Evolutionary conservation across 2,797 vertebrate species (phyloP).

Genomic region (Amphiprion clarkii): DNA sequence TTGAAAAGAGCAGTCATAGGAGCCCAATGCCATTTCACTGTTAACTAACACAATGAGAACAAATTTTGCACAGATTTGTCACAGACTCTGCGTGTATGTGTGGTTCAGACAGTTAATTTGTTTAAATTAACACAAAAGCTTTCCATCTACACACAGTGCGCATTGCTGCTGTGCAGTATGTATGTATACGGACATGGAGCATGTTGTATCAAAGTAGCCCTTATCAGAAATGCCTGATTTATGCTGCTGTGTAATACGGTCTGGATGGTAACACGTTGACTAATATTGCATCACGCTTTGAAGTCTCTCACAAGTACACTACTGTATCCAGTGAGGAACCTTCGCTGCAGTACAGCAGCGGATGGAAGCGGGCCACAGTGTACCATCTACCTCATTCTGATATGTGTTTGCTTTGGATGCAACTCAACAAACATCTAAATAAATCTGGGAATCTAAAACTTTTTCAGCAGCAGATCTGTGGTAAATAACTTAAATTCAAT

Average conservation of each 20-base stretch:
- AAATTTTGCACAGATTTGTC: slow-evolving; percentile 38
- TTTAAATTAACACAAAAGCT: slow-evolving; percentile 30
- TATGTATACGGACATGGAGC: not conserved
- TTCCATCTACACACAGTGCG: not conserved
- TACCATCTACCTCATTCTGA: slow-evolving; percentile 30
- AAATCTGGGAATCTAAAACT: slow-evolving; percentile 36
- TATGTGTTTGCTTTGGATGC: slow-evolving; percentile 41
- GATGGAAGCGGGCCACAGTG: slow-evolving; percentile 50
- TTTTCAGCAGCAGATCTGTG: slow-evolving; percentile 9
- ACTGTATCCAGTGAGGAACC: slow-evolving; percentile 45
- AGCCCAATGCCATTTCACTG: slow-evolving; percentile 34
- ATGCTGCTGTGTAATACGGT: slow-evolving; percentile 31
- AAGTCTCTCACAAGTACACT: slow-evolving; percentile 46
- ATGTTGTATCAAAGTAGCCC: slow-evolving; percentile 10
- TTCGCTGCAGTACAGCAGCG: slow-evolving; percentile 26
- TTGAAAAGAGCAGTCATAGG: slow-evolving; percentile 60
- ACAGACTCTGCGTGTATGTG: slow-evolving; percentile 11
- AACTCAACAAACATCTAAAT: slow-evolving; percentile 38
- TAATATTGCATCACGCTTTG: slow-evolving; percentile 68
- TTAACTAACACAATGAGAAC: slow-evolving; percentile 55
- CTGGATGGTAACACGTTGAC: slow-evolving; percentile 43
- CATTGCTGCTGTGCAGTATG: not conserved
- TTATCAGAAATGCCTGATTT: slow-evolving; percentile 47
- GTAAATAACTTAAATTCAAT: slow-evolving; percentile 28
- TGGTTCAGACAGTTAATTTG: slow-evolving; percentile 1